A percentile compares a stretch with the other conserved stretches of the same genome.
phyloP scores from a whole-genome alignment of 2,113 vertebrate genomes.

The Austrofundulus limnaeus region DNA sequence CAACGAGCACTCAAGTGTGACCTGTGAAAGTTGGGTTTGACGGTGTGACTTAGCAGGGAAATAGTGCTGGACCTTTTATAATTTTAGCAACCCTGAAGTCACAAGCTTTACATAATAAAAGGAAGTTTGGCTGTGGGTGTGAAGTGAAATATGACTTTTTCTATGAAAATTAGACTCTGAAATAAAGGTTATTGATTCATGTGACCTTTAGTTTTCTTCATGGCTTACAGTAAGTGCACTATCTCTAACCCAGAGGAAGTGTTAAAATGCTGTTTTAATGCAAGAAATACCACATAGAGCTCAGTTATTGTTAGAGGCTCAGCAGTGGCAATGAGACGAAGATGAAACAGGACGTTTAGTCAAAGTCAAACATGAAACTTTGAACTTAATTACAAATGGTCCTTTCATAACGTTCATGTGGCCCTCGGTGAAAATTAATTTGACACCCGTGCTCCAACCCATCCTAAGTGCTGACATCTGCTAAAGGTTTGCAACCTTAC shows the following conservation, averaged over 20 bases:
- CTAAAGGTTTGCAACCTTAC: not conserved
- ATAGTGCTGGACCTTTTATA: not conserved
- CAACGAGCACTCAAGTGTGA: slow-evolving; percentile 22
- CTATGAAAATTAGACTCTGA: not conserved
- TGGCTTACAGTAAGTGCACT: not conserved
- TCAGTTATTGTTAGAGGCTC: too few relatives aligned
- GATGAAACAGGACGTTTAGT: too few relatives aligned
- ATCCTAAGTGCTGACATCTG: not conserved
- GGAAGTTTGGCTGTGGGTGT: not conserved
- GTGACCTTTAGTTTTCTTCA: not conserved
- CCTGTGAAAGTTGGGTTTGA: slow-evolving; percentile 26
- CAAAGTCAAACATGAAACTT: too few relatives aligned
- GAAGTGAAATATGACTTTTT: not conserved
- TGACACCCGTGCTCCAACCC: too few relatives aligned
- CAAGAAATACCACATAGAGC: too few relatives aligned
- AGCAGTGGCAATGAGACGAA: too few relatives aligned
- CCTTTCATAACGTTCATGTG: too few relatives aligned
- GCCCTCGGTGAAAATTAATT: too few relatives aligned
- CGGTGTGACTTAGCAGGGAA: not conserved
- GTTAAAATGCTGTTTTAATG: too few relatives aligned
- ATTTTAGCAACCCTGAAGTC: slow-evolving; percentile 1
- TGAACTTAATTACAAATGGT: too few relatives aligned
- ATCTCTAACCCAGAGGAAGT: too few relatives aligned
- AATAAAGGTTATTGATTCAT: not conserved
- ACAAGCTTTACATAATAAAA: not conserved